These are phyloP conservation scores for Cyclura pinguis DNA, from an alignment of 2,797 vertebrate species.

Conservation along the genomic window DNA sequence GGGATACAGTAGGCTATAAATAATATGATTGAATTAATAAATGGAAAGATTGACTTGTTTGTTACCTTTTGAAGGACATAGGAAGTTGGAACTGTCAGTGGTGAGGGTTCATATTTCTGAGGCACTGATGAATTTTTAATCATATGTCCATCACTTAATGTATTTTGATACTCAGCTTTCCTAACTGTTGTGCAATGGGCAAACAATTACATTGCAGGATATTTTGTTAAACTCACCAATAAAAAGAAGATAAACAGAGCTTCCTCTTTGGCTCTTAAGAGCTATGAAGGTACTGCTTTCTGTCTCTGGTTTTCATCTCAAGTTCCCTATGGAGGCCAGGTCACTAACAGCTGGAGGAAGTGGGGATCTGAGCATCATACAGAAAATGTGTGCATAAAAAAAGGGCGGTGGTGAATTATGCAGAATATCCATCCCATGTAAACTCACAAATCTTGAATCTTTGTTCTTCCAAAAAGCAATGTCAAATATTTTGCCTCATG, in stretches of 20 bases:
- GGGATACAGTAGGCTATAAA: constrained; percentile 19
- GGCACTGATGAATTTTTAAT: constrained; percentile 42
- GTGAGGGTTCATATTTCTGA: constrained; percentile 6
- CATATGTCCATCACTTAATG: background rate
- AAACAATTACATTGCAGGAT: background rate
- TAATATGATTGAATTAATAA: constrained; percentile 23
- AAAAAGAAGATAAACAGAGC: background rate
- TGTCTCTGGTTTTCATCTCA: constrained; percentile 5
- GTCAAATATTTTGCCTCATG: background rate
- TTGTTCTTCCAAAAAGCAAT: background rate
- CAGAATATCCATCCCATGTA: background rate
- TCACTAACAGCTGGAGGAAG: background rate
- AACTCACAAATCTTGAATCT: background rate
- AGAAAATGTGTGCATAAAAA: background rate
- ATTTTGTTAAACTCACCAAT: constrained; percentile 9
- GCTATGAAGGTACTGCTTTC: background rate
- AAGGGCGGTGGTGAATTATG: too few species aligned
- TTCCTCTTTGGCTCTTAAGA: background rate
- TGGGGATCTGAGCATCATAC: background rate
- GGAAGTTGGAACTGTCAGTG: constrained; percentile 32
- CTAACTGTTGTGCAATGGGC: background rate
- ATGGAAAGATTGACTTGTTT: background rate
- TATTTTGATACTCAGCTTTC: constrained; percentile 24
- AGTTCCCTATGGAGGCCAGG: background rate
- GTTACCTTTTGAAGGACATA: constrained; percentile 24